phyloP scores from a whole-genome alignment of 1,140 invertebrate genomes.

The Nasonia vitripennis region DNA sequence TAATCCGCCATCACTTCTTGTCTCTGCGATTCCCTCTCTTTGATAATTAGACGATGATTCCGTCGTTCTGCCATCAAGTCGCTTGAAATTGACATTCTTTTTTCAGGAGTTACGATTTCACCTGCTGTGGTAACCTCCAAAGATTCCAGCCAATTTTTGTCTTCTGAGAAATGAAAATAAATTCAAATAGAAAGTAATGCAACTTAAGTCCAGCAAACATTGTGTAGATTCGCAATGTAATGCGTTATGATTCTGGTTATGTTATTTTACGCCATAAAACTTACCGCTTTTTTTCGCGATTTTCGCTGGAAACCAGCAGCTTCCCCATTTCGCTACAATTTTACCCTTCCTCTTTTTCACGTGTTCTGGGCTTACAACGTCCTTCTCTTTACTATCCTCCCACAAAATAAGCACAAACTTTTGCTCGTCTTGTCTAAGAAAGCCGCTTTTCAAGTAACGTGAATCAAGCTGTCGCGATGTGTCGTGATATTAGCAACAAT shows the following conservation, averaged over 20 bases:
- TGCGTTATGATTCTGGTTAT: not conserved
- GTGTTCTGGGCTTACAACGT: not conserved
- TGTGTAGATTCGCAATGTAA: not conserved
- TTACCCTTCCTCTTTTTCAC: not conserved
- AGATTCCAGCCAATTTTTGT: not conserved
- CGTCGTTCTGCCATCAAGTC: not conserved
- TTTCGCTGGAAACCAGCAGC: not conserved
- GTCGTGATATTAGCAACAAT: not conserved
- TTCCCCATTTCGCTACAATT: not conserved
- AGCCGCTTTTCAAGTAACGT: not conserved
- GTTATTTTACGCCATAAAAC: not conserved
- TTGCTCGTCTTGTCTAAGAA: not conserved
- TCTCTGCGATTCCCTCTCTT: not conserved
- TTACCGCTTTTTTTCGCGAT: not conserved
- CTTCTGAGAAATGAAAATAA: not conserved
- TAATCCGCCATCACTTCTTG: not conserved
- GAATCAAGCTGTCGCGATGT: too few species aligned
- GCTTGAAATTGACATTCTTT: not conserved
- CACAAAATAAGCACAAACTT: slow-evolving; percentile 3
- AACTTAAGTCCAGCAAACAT: not conserved
- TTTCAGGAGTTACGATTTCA: not conserved
- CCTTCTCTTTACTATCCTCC: not conserved
- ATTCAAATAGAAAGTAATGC: not conserved
- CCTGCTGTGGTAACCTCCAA: not conserved
- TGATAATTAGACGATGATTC: not conserved